phyloP scores from a whole-genome alignment of 2,113 vertebrate genomes.

The Alethe diademata region DNA sequence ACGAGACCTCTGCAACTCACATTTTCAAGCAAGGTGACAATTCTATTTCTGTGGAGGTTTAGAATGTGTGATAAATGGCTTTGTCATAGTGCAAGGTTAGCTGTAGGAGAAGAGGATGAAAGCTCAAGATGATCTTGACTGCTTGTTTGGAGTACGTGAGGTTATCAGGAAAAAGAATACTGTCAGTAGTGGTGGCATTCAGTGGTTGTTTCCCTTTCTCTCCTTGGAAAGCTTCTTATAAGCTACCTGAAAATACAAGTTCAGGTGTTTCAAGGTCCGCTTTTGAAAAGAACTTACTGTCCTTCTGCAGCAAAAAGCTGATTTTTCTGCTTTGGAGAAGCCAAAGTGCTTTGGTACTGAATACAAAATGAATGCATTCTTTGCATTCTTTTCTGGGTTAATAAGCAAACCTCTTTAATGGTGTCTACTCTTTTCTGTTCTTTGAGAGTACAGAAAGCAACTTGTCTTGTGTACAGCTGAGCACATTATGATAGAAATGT shows the following conservation, averaged over 20 bases:
- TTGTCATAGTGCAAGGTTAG: not conserved
- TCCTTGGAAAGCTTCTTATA: not conserved
- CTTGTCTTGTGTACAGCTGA: accelerated
- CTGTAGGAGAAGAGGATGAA: not conserved
- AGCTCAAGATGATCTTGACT: not conserved
- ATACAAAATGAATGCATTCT: not conserved
- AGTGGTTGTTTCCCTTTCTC: not conserved
- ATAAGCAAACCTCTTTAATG: not conserved
- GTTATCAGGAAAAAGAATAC: not conserved
- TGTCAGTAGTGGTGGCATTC: not conserved
- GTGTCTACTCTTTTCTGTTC: not conserved
- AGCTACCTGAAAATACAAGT: not conserved
- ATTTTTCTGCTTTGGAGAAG: not conserved
- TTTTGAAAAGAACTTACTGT: not conserved
- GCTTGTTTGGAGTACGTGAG: not conserved
- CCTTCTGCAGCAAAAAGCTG: not conserved
- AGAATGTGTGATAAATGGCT: not conserved
- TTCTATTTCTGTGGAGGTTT: not conserved
- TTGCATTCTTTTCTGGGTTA: not conserved
- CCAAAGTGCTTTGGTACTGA: not conserved
- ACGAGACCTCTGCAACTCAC: not conserved
- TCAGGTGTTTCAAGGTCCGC: not conserved
- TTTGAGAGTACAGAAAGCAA: not conserved
- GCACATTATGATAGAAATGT: not conserved
- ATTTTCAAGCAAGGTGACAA: not conserved